Base-by-base conservation (phyloP, 2,888 invertebrate species). In the Corbicula japonica region DNA sequence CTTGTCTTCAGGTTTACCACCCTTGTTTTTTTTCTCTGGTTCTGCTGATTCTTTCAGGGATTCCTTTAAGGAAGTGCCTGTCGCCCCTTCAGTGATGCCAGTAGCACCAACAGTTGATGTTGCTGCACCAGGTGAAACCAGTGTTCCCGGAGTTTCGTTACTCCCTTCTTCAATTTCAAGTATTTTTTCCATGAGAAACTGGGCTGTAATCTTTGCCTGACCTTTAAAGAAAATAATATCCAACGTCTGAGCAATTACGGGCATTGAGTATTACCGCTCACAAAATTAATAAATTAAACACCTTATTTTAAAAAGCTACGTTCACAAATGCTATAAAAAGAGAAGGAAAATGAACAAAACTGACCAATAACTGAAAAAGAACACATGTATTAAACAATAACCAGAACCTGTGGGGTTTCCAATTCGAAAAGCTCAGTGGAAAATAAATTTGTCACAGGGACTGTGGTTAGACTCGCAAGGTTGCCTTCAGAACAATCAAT, bases 91-190 rank as follows among this genome's bases (percentile, higher is more conserved):
- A 18, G 61, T 26, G 34, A 28, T 21, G 5, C 23, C 34, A 23
- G 38, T 4, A 52, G 60, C 44, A n/a, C 28, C 3, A n/a, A 21
- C 21, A 18, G 44, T n/a, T n/a, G 63, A 0, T 46, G 46, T 18
- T 23, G 23, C 26, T 46, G 32, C 18, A 30, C 5, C 21, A 35
- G 56, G 18, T 56, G 56, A 8, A 30, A 6, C 44, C 18, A 12
- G 5, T 44, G n/a, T 18, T 18, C 21, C 5, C 21, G 52, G 12
- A 35, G 54, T 5, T 12, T 2, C 32, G 2, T 32, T 60, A 10
- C 65, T 65, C n/a, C 52, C 41, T 32, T 80, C 80, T 54, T 80
- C 80, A 48, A 62, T 54, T 50, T 75, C 70, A n/a, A 80, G 52
- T 3, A 80, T 46, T n/a, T 60, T 76, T 58, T 80, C 80, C 75